Conservation (phyloP, 2,113 vertebrate species). For the Lasiurus borealis region DNA sequence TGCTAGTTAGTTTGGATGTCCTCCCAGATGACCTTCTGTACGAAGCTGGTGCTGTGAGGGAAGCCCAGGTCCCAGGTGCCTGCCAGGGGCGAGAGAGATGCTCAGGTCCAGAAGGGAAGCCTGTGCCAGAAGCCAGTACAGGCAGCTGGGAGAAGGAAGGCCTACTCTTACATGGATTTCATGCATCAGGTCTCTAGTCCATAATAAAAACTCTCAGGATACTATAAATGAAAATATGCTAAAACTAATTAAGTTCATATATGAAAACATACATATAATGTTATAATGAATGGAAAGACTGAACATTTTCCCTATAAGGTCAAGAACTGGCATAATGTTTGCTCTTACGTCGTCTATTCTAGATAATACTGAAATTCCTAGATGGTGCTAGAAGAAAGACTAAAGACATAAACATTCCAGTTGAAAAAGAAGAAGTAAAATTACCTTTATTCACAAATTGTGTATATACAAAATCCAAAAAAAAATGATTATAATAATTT, state of each 20-base stretch:
- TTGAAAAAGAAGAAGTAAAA: not conserved
- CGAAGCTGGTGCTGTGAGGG: too few species aligned
- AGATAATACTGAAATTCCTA: not conserved
- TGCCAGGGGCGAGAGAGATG: too few species aligned
- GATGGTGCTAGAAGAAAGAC: not conserved
- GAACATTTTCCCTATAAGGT: not conserved
- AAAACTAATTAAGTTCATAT: not conserved
- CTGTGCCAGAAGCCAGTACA: too few species aligned
- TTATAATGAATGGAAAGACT: not conserved
- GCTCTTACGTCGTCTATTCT: not conserved
- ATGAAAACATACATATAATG: not conserved
- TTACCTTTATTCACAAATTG: constrained; percentile 11
- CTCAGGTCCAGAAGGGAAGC: too few species aligned
- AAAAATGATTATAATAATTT: not conserved
- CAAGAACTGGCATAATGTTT: not conserved
- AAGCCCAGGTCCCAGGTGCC: too few species aligned
- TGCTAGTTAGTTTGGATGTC: too few species aligned
- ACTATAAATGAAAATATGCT: not conserved
- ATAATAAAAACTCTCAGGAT: not conserved
- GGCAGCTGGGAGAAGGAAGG: too few species aligned
- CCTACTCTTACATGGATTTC: too few species aligned
- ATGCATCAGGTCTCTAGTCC: too few species aligned
- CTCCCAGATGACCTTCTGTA: too few species aligned
- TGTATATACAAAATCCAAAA: not conserved
- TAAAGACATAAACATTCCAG: not conserved